phyloP scores from a whole-genome alignment of 2,888 invertebrate species.

The Aethes cnicana region DNA sequence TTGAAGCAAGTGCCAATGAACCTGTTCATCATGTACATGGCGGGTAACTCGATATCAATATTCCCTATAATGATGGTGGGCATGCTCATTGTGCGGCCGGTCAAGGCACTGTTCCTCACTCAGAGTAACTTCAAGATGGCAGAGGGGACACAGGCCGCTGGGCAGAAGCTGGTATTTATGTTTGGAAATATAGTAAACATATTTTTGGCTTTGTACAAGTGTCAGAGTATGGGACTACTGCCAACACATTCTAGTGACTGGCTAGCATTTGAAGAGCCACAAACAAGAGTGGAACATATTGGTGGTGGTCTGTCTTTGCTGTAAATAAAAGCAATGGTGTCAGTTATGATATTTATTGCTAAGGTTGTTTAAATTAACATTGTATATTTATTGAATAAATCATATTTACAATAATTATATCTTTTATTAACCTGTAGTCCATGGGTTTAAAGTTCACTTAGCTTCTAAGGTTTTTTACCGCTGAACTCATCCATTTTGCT shows the following conservation, averaged over 20 bases:
- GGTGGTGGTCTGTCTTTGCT: conserved; percentile 90
- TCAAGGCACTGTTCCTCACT: conserved; percentile 96
- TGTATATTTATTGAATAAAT: conserved; percentile 56
- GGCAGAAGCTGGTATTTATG: conserved; percentile 96
- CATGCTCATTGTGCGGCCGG: conserved; percentile 97
- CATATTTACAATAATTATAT: conserved; percentile 63
- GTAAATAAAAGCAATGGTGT: conserved; percentile 53
- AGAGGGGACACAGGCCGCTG: conserved; percentile 93
- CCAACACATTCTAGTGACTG: conserved; percentile 99
- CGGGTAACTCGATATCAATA: conserved; percentile 99
- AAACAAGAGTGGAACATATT: conserved; percentile 91
- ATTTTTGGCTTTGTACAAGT: conserved; percentile 96
- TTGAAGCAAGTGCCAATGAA: conserved; percentile 99
- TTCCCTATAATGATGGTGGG: conserved; percentile 99
- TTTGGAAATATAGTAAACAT: conserved; percentile 97
- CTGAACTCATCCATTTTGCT: conserved; percentile 77
- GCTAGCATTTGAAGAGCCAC: conserved; percentile 98
- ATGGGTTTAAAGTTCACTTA: conserved; percentile 41
- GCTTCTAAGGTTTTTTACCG: conserved; percentile 62
- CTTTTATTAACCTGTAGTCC: conserved; percentile 39
- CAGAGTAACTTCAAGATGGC: conserved; percentile 96
- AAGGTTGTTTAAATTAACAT: conserved; percentile 56
- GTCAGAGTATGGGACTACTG: conserved; percentile 97
- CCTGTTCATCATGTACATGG: conserved; percentile 99
- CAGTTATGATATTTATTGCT: conserved; percentile 52